phyloP scores from a whole-genome alignment of 2,113 vertebrate species.

The Odontophorus gujanensis region DNA sequence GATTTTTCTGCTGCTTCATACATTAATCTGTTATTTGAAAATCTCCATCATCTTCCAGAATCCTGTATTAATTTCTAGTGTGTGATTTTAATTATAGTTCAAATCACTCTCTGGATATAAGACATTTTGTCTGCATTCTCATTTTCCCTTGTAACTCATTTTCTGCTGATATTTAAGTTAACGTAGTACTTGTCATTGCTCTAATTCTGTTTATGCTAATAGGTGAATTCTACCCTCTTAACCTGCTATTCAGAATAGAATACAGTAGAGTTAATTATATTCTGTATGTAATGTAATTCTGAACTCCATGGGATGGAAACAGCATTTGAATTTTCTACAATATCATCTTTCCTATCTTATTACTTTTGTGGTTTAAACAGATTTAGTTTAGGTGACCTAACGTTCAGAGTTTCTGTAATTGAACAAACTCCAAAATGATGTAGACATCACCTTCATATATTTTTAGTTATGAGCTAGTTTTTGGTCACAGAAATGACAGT shows the following conservation, averaged over 20 bases:
- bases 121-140: constrained; percentile 11
- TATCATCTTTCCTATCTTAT: constrained; percentile 71
- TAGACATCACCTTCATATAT: constrained; percentile 46
- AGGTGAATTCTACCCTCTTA: constrained; percentile 58
- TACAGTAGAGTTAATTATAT: constrained; percentile 76
- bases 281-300: constrained; percentile 71
- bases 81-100: constrained; percentile 66
- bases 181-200: constrained; percentile 10
- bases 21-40: constrained; percentile 40
- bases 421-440: neutral
- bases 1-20: neutral
- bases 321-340: constrained; percentile 71
- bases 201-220: constrained; percentile 70
- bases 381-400: constrained; percentile 67
- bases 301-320: constrained; percentile 67
- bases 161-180: constrained; percentile 44
- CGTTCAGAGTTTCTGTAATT: constrained; percentile 66
- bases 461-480: constrained; percentile 4
- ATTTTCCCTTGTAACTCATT: constrained; percentile 23
- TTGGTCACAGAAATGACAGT: constrained; percentile 59
- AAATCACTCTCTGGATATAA: constrained; percentile 16
- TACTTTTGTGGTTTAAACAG: constrained; percentile 70
- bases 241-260: constrained; percentile 66
- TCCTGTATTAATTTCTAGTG: constrained; percentile 55
- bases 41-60: neutral